phyloP scores from a whole-genome alignment of 2,113 vertebrate genomes.

The Festucalex cinctus region DNA sequence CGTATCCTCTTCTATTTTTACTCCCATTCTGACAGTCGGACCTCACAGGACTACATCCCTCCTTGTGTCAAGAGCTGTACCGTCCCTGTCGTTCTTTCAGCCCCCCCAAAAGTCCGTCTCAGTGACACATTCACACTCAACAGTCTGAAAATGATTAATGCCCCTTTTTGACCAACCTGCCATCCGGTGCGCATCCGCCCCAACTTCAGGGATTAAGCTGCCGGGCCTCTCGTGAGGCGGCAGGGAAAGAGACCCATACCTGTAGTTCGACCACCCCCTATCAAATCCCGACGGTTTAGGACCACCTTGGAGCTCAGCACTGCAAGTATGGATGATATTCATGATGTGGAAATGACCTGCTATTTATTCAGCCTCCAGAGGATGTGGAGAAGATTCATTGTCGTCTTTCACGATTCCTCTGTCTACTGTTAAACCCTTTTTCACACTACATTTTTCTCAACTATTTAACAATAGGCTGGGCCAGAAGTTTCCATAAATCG shows the following conservation, averaged over 20 bases:
- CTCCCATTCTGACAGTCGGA: slow-evolving; percentile 24
- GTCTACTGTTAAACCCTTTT: slow-evolving; percentile 4
- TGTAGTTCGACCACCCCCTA: slow-evolving; percentile 12
- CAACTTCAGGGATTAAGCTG: slow-evolving; percentile 63
- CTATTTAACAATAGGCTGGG: too few species aligned
- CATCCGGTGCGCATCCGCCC: slow-evolving; percentile 57
- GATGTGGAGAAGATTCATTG: slow-evolving; percentile 45
- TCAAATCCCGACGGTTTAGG: slow-evolving; percentile 17
- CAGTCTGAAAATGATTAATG: slow-evolving; percentile 78
- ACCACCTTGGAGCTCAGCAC: slow-evolving; percentile 54
- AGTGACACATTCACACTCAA: slow-evolving; percentile 40
- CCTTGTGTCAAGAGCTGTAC: background rate
- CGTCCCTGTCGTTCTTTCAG: slow-evolving; percentile 4
- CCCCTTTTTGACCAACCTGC: slow-evolving; percentile 52
- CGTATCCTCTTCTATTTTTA: slow-evolving; percentile 32
- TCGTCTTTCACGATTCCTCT: background rate
- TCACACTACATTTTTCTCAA: background rate
- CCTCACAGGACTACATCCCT: slow-evolving; percentile 12
- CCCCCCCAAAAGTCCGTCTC: slow-evolving; percentile 26
- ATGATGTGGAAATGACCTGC: slow-evolving; percentile 68
- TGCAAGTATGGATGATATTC: slow-evolving; percentile 64
- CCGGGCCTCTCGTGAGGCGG: slow-evolving; percentile 46
- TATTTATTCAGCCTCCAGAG: slow-evolving; percentile 64
- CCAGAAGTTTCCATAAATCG: too few species aligned
- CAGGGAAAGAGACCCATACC: slow-evolving; percentile 30